Base-by-base conservation (phyloP, 1,140 invertebrate species). In the Battus philenor region DNA sequence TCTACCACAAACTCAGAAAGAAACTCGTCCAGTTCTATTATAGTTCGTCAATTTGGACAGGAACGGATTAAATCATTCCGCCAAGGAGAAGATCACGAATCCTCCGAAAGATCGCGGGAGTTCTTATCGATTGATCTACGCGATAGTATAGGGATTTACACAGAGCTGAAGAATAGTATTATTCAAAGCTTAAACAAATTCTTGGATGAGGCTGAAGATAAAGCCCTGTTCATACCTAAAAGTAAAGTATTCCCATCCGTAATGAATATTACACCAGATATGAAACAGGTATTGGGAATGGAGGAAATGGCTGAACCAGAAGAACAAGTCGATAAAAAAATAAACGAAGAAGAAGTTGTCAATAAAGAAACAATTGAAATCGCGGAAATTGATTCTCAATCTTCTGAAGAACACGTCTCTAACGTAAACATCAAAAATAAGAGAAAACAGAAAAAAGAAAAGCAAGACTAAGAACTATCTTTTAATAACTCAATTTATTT, bases 381-480 rank as follows among this genome's bases (percentile, higher is more conserved):
- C n/a, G 43, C 27, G 13, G 18, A 55, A 12, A 56, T 59, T 38
- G 48, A 57, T 24, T 50, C 50, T 17, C 38, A 22, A 7, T 32
- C 16, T 9, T 45, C 47, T 39, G 2, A 41, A 41, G 24, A 18
- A 1, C 11, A 16, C 27, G 10, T 12, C 45, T 18, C 8, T n/a
- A 53, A 32, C 11, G 6, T 26, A 4, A 16, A 9, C 46, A 45
- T 20, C 22, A 44, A 9, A 45, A 59, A 20, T 57, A 65, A 53
- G 50, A 54, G 32, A 60, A 52, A 5, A 63, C 62, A n/a, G 4
- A 41, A 44, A 27, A 63, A 74, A 43, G 58, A 65, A 54, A 74
- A 68, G 46, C 59, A 64, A 50, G 65, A 68, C 31, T 63, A 20
- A 20, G 6, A 49, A 27, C 10, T 17, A 1, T 15, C 9, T 4